Base-by-base conservation (phyloP, 2,113 vertebrate genomes). In the Chloropsis cyanopogon region DNA sequence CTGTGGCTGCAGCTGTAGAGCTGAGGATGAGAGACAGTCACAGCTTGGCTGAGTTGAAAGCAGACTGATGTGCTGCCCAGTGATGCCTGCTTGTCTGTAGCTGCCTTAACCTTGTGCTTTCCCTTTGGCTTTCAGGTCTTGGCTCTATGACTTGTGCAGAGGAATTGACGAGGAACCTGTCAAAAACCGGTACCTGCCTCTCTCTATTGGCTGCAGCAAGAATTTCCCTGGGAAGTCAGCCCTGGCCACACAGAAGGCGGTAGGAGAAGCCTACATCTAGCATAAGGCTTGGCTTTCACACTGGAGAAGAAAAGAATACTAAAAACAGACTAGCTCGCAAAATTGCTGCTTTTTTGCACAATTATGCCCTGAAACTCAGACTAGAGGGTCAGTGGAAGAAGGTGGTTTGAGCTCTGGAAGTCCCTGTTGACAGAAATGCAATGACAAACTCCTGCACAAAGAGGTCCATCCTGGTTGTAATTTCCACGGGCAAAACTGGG, bases 201-300 rank as follows among this genome's bases (percentile, higher is more conserved):
- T 98, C 96, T 99, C 99, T 54, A 98, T 99, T 69, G 99, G 99
- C 90, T 99, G 99, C 95, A 99, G 99, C 97, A 99, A 99, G 96
- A 99, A 98, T 94, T 99, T 99, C 82, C 98, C 97, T 31, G 99
- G 99, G 76, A 99, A 96, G 83, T 97, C 97, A 10, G 98, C 99
- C 10, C 97, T 99, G 91, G 96, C 97, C 82, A 98, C 98, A 2
- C 98, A 94, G 92, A 98, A 98, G 8, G 98, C 99, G 98, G 99
- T 99, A 95, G 22, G 90, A 69, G 54, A 65, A 61, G 44, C 39
- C 61, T 65, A 3, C 10, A 15, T 25, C 21, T 63, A 77, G 52
- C 39, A 64, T 18, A 66, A 84, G 18, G 60, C 60, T 91, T 68
- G 39, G 37, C 21, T 39, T 87, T 92, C n/a, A 29, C 10, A 21